Percentiles rank a stretch among this genome's conserved stretches.
Conservation (phyloP, 2,797 vertebrate species). For the Alca torda region DNA sequence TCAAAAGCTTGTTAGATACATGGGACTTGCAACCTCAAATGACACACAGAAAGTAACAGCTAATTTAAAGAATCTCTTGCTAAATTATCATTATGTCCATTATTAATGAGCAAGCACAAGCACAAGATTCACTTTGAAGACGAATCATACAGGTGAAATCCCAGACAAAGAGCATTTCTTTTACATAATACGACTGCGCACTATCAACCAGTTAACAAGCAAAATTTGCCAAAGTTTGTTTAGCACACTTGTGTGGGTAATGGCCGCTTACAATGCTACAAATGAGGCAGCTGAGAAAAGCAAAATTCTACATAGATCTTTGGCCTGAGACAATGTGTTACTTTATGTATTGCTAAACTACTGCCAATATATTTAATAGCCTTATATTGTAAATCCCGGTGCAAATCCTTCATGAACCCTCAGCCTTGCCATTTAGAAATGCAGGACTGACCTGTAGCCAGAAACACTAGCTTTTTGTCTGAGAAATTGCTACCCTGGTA, state of each 20-base stretch:
- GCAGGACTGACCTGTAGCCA: background rate
- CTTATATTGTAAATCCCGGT: background rate
- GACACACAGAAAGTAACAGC: background rate
- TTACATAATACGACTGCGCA: background rate
- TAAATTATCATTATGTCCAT: background rate
- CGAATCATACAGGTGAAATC: background rate
- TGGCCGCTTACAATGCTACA: background rate
- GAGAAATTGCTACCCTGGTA: background rate
- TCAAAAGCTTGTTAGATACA: background rate
- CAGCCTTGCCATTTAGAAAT: background rate
- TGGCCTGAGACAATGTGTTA: background rate
- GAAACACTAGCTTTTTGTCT: background rate
- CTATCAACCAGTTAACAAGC: background rate
- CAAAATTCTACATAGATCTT: background rate
- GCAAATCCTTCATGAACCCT: background rate
- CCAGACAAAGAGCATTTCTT: background rate
- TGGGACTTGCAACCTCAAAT: background rate
- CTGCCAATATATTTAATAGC: background rate
- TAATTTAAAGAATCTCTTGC: background rate
- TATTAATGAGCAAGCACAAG: background rate
- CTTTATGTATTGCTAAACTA: background rate
- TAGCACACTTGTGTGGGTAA: background rate
- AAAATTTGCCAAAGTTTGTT: background rate
- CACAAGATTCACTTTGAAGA: background rate
- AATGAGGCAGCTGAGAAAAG: background rate